Conservation (phyloP, 2,113 vertebrate genomes). For the Bothrops jararaca region DNA sequence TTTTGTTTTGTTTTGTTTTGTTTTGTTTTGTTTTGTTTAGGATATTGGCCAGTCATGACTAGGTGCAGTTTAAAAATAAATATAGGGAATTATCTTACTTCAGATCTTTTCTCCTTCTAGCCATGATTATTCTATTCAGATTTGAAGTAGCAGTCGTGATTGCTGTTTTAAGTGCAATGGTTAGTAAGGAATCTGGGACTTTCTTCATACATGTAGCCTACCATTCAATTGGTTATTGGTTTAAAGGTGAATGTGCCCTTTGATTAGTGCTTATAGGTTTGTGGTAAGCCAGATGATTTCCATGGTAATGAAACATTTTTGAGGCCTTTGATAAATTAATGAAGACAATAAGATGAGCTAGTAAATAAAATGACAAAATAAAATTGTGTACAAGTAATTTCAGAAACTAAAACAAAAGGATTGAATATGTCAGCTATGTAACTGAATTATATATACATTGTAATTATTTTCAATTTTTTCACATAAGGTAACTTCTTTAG, state of each 20-base stretch:
- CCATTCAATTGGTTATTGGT: neutral
- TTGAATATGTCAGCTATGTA: neutral
- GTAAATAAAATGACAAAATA: neutral
- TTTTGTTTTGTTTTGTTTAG: neutral
- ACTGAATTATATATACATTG: neutral
- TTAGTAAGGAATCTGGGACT: neutral
- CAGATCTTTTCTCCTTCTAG: neutral
- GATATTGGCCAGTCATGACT: neutral
- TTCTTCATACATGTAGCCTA: neutral
- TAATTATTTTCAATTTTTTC: conserved; percentile 12
- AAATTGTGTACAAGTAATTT: neutral
- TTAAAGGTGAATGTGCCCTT: neutral
- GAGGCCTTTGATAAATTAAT: neutral
- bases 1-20: neutral
- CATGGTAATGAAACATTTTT: neutral
- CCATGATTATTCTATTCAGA: neutral
- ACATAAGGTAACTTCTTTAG: conserved; percentile 43
- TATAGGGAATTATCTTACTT: neutral
- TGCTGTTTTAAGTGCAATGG: neutral
- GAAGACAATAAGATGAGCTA: neutral
- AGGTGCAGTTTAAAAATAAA: neutral
- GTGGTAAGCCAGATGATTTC: neutral
- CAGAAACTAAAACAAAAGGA: neutral
- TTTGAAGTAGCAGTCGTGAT: neutral
- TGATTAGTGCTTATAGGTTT: neutral